Conservation (phyloP, 2,888 invertebrate species). For the Drepanosiphum platanoidis region DNA sequence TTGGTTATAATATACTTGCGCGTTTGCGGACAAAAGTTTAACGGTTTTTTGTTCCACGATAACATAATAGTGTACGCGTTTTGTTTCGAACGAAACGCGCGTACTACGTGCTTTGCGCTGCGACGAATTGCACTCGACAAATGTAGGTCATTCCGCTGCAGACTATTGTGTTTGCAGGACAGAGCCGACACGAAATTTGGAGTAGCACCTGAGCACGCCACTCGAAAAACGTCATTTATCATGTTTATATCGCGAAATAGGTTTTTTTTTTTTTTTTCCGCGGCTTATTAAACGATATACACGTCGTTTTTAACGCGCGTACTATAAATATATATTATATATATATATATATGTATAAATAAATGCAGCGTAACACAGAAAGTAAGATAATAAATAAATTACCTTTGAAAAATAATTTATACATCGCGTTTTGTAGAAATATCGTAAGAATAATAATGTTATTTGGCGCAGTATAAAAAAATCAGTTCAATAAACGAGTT, state of each 20-base stretch:
- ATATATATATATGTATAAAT: too few relatives aligned
- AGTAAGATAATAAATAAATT: slow-evolving; percentile 19
- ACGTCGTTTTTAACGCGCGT: neutral
- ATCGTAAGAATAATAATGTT: neutral
- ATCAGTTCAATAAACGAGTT: neutral
- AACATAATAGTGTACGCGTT: neutral
- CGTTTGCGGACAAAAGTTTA: neutral
- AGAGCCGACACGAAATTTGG: slow-evolving; percentile 29
- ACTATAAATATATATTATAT: too few relatives aligned
- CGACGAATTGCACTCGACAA: slow-evolving; percentile 28
- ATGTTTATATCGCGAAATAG: slow-evolving; percentile 31
- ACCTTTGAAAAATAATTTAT: neutral
- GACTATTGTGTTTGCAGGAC: slow-evolving; percentile 38
- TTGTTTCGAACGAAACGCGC: neutral
- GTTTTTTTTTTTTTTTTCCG: slow-evolving; percentile 33
- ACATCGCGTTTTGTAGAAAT: neutral
- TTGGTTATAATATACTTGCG: too few relatives aligned
- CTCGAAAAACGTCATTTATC: slow-evolving; percentile 46
- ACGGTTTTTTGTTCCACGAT: neutral
- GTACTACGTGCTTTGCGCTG: too few relatives aligned
- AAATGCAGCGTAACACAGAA: neutral
- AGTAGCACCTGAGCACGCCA: slow-evolving; percentile 26
- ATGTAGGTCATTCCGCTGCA: slow-evolving; percentile 35
- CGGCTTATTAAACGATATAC: slow-evolving; percentile 19
- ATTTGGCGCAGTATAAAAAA: neutral